phyloP scores from a whole-genome alignment of 2,113 vertebrate species.

The Centropus bengalensis region DNA sequence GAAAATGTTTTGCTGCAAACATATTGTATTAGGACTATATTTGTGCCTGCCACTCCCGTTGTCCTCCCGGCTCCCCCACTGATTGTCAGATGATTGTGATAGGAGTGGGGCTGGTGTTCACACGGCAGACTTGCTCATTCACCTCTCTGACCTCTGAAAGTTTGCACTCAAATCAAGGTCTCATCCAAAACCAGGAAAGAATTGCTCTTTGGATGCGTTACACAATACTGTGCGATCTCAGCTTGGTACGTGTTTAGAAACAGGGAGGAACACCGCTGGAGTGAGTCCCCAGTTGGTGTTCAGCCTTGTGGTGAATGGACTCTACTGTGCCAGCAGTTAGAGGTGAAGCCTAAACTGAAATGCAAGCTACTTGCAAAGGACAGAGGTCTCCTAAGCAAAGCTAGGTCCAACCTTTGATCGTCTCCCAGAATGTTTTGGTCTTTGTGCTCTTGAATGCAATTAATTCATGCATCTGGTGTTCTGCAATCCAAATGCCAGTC shows the following conservation, averaged over 20 bases:
- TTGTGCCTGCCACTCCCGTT: not conserved
- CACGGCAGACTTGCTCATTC: not conserved
- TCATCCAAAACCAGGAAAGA: not conserved
- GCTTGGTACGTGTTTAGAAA: not conserved
- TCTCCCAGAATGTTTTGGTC: not conserved
- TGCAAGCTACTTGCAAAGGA: not conserved
- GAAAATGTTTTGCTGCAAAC: not conserved
- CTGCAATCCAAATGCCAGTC: not conserved
- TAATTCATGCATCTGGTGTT: rapidly evolving
- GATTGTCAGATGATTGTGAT: not conserved
- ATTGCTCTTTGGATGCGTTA: not conserved
- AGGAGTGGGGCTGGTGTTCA: not conserved
- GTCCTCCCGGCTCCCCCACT: rapidly evolving
- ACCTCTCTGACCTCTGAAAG: not conserved
- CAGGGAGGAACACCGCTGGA: too few relatives aligned
- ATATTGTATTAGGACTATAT: not conserved
- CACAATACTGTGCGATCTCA: not conserved
- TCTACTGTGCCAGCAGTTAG: rapidly evolving
- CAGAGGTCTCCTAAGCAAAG: not conserved
- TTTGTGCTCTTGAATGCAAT: rapidly evolving
- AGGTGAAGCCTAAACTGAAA: not conserved
- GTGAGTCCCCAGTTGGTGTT: not conserved
- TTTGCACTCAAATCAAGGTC: not conserved
- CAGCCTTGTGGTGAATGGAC: not conserved
- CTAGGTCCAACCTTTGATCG: too few relatives aligned